A percentile compares a stretch with the other conserved stretches of the same genome.
Evolutionary conservation across 2,888 invertebrate species (phyloP).

Genomic region (Drosophila multiciliata): DNA sequence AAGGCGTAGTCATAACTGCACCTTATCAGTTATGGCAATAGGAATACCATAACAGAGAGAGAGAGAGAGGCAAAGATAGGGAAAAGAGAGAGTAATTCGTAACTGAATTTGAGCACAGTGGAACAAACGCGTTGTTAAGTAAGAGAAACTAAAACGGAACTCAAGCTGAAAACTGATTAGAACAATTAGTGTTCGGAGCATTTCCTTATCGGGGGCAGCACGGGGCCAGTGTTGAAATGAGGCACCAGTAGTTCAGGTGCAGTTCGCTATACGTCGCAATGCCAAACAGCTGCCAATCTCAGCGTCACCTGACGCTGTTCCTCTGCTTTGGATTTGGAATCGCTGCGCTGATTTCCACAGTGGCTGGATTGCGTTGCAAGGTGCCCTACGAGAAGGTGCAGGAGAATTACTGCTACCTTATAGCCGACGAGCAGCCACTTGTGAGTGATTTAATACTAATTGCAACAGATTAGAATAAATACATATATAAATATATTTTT

Average conservation of each 20-base stretch:
- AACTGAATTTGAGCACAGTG: background rate
- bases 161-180: conserved; percentile 19
- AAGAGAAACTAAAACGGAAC: background rate
- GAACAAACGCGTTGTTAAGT: background rate
- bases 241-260: conserved; percentile 18
- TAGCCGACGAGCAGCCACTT: conserved; percentile 51
- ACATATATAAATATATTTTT: background rate
- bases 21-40: background rate
- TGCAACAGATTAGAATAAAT: background rate
- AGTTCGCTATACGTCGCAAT: conserved; percentile 45
- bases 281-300: conserved; percentile 37
- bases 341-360: conserved; percentile 1
- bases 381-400: conserved; percentile 65
- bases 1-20: background rate
- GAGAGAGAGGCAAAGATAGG: background rate
- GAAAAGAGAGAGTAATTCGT: background rate
- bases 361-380: conserved; percentile 49
- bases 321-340: conserved; percentile 13
- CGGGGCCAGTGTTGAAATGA: conserved; percentile 8
- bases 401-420: conserved; percentile 62
- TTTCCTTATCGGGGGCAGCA: conserved; percentile 5
- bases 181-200: background rate
- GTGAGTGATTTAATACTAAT: conserved; percentile 40
- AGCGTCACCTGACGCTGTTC: background rate
- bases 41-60: background rate